These are phyloP conservation scores for Molossus alvarezi DNA, from an alignment of 2,797 vertebrate species.

Conservation along the genomic window DNA sequence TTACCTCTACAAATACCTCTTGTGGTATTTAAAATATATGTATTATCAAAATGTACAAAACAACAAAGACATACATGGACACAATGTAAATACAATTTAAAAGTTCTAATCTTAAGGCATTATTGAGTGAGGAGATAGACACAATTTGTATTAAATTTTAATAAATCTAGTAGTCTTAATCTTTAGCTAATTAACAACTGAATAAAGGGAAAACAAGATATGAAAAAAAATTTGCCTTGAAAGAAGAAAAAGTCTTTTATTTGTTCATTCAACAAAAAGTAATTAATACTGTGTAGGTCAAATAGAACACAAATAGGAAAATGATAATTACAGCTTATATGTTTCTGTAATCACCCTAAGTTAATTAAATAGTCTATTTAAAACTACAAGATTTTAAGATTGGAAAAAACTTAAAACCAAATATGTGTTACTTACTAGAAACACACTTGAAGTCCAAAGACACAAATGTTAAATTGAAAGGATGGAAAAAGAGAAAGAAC, in stretches of 20 bases:
- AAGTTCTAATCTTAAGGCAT: neutral
- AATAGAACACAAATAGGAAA: conserved; percentile 16
- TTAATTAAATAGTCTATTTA: neutral
- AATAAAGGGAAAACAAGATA: neutral
- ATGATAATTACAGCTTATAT: neutral
- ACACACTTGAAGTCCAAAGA: neutral
- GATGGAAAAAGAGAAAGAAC: neutral
- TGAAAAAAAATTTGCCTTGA: neutral
- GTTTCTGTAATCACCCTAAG: neutral
- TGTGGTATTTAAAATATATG: neutral
- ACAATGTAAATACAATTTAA: neutral
- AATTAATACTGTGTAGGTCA: neutral
- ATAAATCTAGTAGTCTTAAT: neutral
- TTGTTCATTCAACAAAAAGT: neutral
- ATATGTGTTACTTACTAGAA: neutral
- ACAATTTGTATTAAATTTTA: conserved; percentile 8
- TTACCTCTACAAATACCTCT: neutral
- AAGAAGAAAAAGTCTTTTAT: neutral
- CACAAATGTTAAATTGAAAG: neutral
- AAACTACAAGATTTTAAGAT: neutral
- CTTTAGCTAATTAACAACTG: neutral
- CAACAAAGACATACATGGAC: neutral
- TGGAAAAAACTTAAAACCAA: neutral
- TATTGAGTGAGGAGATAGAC: neutral
- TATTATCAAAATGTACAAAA: neutral